Base-by-base conservation (phyloP, 2,113 vertebrate genomes). In the Sinosuthora webbiana region DNA sequence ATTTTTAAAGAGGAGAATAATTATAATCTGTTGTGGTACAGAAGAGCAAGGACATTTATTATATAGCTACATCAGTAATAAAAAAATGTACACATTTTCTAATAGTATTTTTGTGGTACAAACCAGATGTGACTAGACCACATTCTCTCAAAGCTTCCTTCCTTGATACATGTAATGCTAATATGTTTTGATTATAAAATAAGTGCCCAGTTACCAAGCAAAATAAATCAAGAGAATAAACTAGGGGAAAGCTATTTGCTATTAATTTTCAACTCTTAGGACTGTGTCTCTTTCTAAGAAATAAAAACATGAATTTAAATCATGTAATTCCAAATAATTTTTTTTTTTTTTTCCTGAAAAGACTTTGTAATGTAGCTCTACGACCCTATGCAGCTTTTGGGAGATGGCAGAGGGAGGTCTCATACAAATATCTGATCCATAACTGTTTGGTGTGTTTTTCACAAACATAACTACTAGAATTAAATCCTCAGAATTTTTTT, bases 371-470 rank as follows among this genome's bases (percentile, higher is more conserved):
- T 33, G 14, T 33, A 81, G 7, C 18, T 69, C 9, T 69, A 74
- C 57, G 23, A 69, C 3, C 5, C 11, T 56, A 69, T 33, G 60
- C 5, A 23, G 1, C 47, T 68, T 78, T 60, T 1, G 0, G 1
- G 21, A 6, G 4, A 11, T 9, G 7, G 19, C 8, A 0, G 16
- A 25, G 4, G 0, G 31, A 0, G 0, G 22, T 52, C 7, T 41
- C 31, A 21, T 20, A 11, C 30, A 49, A 35, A 13, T 59, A 47
- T 60, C 31, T 88, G 11, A 10, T 62, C 71, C 17, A n/a, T 68
- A 39, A 8, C 6, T 65, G 1, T 53, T 53, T 55, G 13, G 4
- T 49, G 14, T 5, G 4, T 63, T 63, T 64, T 39, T 28, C 41
- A 49, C 15, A 84, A 57, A 35, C 12, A 19, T 33, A 50, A 25